phyloP scores from a whole-genome alignment of 2,888 invertebrate genomes.

The Venustoraphidia nigricollis region DNA sequence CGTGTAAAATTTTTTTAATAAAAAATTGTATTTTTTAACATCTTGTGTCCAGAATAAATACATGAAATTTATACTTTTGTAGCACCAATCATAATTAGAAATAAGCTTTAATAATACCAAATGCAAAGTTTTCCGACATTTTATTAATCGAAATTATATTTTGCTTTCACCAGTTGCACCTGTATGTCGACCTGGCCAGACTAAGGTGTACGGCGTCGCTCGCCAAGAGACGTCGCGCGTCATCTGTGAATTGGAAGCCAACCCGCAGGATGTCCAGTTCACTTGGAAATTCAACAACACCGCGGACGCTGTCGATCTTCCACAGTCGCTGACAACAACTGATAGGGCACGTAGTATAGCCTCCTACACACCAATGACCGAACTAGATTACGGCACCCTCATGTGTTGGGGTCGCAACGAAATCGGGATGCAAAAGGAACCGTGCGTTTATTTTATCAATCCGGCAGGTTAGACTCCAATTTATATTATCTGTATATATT shows the following conservation, averaged over 20 bases:
- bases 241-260: constrained; percentile 59
- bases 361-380: constrained; percentile 55
- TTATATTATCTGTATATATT: too few species aligned
- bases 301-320: constrained; percentile 51
- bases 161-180: constrained; percentile 42
- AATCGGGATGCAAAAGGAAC: constrained; percentile 53
- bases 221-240: constrained; percentile 51
- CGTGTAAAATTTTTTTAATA: too few species aligned
- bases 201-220: constrained; percentile 54
- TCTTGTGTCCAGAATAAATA: too few species aligned
- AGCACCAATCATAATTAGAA: too few species aligned
- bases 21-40: too few species aligned
- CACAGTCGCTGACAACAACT: constrained; percentile 40
- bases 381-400: constrained; percentile 57
- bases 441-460: constrained; percentile 57
- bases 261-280: constrained; percentile 50
- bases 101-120: background rate
- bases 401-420: constrained; percentile 61
- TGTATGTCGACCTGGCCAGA: constrained; percentile 52
- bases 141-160: background rate
- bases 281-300: constrained; percentile 66
- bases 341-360: constrained; percentile 48
- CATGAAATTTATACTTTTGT: too few species aligned
- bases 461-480: constrained; percentile 43
- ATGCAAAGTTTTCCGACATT: background rate